Base-by-base conservation (phyloP, 2,888 invertebrate genomes). In the Synergus umbraculus region DNA sequence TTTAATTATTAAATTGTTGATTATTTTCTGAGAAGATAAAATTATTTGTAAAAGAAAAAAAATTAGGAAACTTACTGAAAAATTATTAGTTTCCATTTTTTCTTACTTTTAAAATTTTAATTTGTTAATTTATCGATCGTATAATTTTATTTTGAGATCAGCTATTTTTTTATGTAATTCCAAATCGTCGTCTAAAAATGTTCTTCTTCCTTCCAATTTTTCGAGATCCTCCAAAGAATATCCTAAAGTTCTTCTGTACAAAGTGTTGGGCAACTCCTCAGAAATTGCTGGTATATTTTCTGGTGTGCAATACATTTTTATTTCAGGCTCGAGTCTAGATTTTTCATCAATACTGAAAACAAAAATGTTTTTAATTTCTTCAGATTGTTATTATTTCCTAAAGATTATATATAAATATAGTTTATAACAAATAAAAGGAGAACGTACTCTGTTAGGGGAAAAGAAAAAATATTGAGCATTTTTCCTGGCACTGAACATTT, bases 141-240 rank as follows among this genome's bases (percentile, higher is more conserved):
- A 54, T 77, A 78, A 79, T 66, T 80, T 78, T 41, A 79, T 83
- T 78, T 89, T 89, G 15, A 87, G 69, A 0, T 83, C 81, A 0
- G 89, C 86, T 76, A 88, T 85, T 63, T 65, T 82, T 9, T 82
- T 64, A n/a, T 89, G 86, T 43, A 85, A 69, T 4, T 87, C 83
- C 83, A 88, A 83, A 64, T 88, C 77, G 60, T 89, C 90, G 69
- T 89, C 89, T n/a, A 87, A 73, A 69, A 89, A 89, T 18, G 79
- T 88, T 9, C 81, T 73, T 0, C 78, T n/a, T 0, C 88, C 89
- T 22, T 85, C 44, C 49, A 87, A 82, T 46, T 83, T 85, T 15
- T 83, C 86, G 8, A 89, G 80, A 54, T 85, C 83, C 9, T 85
- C 54, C 4, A 79, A 82, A 64, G 46, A 83, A 65, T 87, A 87